phyloP scores from a whole-genome alignment of 2,888 invertebrate genomes.

The Eristalis arbustorum region DNA sequence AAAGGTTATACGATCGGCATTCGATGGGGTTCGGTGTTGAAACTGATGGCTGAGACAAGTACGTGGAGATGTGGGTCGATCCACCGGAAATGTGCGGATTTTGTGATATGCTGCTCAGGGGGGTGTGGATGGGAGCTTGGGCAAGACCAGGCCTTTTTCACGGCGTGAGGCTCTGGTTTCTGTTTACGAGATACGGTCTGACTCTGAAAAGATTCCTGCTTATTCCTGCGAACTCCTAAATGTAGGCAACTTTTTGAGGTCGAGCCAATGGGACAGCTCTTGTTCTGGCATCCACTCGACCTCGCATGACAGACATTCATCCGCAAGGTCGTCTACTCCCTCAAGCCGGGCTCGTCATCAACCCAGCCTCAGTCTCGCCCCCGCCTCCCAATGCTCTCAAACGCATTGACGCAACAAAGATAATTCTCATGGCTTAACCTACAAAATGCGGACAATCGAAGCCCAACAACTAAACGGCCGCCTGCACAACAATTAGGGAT shows the following conservation, averaged over 20 bases:
- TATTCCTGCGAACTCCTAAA: too few relatives aligned
- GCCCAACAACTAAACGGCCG: conserved; percentile 20
- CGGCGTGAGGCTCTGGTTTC: too few relatives aligned
- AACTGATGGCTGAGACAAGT: neutral
- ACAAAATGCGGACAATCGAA: conserved; percentile 30
- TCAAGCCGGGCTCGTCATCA: neutral
- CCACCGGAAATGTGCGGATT: too few relatives aligned
- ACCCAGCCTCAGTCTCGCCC: neutral
- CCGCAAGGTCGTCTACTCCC: neutral
- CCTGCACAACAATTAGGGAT: conserved; percentile 30
- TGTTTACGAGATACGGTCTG: too few relatives aligned
- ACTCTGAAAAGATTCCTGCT: too few relatives aligned
- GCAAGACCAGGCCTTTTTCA: too few relatives aligned
- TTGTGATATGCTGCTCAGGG: too few relatives aligned
- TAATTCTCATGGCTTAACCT: conserved; percentile 18
- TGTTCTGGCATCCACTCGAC: too few relatives aligned
- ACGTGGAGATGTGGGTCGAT: too few relatives aligned
- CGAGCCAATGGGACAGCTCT: too few relatives aligned
- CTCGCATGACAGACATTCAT: neutral
- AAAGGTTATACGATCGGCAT: neutral
- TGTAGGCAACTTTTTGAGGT: too few relatives aligned
- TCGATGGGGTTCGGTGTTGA: neutral
- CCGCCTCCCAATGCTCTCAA: neutral
- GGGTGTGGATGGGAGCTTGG: too few relatives aligned
- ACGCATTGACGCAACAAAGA: neutral